Percentiles rank a stretch among this genome's conserved stretches.
phyloP scores from a whole-genome alignment of 2,888 invertebrate genomes.

The Meganola albula region DNA sequence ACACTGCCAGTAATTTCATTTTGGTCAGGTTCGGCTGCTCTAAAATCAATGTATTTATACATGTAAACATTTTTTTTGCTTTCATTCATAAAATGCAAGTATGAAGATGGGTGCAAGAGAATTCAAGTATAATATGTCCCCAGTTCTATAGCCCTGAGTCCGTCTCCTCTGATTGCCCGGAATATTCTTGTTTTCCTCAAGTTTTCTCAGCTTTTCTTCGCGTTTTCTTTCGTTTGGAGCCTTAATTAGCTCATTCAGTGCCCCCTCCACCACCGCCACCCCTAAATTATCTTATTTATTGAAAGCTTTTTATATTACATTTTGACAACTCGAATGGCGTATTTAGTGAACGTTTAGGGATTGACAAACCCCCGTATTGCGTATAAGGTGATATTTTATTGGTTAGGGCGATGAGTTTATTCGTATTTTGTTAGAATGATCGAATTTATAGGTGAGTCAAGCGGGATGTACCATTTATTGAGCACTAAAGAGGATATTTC shows the following conservation, averaged over 20 bases:
- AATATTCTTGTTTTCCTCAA: conserved; percentile 75
- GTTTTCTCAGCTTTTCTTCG: conserved; percentile 74
- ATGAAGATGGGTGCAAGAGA: too few species aligned
- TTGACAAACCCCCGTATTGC: conserved; percentile 19
- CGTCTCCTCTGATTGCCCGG: conserved; percentile 42
- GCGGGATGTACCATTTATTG: neutral
- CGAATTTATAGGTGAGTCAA: conserved; percentile 10
- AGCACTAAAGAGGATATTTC: too few species aligned
- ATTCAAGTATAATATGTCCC: too few species aligned
- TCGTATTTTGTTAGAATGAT: conserved; percentile 23
- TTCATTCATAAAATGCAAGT: too few species aligned
- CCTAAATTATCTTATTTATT: conserved; percentile 72
- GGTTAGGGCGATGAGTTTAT: conserved; percentile 28
- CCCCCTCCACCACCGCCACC: conserved; percentile 33
- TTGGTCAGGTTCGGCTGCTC: too few species aligned
- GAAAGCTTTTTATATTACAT: conserved; percentile 70
- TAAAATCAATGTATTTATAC: too few species aligned
- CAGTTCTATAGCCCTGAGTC: conserved; percentile 30
- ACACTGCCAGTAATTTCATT: too few species aligned
- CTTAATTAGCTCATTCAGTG: conserved; percentile 77
- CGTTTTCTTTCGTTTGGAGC: conserved; percentile 71
- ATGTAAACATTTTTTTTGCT: too few species aligned
- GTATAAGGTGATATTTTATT: conserved; percentile 36
- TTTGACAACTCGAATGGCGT: conserved; percentile 54
- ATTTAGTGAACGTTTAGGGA: conserved; percentile 55